phyloP scores from a whole-genome alignment of 1,140 invertebrate genomes.

The Bombyx mandarina region DNA sequence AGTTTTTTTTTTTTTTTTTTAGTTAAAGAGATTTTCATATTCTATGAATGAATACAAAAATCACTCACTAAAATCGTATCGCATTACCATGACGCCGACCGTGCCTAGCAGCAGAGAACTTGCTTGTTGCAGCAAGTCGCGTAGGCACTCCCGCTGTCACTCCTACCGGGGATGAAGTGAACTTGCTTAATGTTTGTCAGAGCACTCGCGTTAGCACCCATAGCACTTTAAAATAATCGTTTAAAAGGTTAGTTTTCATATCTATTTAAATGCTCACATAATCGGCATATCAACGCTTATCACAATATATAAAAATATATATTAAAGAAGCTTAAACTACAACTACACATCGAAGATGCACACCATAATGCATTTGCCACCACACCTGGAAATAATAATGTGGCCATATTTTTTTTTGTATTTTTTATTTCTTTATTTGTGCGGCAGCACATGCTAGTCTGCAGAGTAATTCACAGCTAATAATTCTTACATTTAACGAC shows the following conservation, averaged over 20 bases:
- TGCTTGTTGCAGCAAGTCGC: slow-evolving; percentile 65
- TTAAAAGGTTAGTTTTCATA: slow-evolving; percentile 41
- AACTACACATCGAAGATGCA: slow-evolving; percentile 65
- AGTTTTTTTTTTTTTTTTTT: slow-evolving; percentile 18
- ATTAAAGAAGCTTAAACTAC: slow-evolving; percentile 68
- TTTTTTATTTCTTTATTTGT: slow-evolving; percentile 48
- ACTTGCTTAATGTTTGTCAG: slow-evolving; percentile 1
- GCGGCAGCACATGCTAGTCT: slow-evolving; percentile 63
- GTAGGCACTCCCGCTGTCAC: slow-evolving; percentile 44
- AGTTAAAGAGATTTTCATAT: slow-evolving; percentile 68
- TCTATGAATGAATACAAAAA: slow-evolving; percentile 56
- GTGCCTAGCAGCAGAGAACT: slow-evolving; percentile 59
- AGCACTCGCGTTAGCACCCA: slow-evolving; percentile 37
- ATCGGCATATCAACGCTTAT: slow-evolving; percentile 66
- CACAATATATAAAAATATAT: slow-evolving; percentile 71
- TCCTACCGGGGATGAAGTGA: slow-evolving; percentile 10
- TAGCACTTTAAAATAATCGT: slow-evolving; percentile 29
- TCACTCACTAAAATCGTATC: slow-evolving; percentile 56
- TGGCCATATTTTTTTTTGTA: slow-evolving; percentile 30
- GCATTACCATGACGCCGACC: slow-evolving; percentile 40
- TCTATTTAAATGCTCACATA: slow-evolving; percentile 64
- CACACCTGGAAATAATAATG: slow-evolving; percentile 49
- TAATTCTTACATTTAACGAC: slow-evolving; percentile 46
- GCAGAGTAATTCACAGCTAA: slow-evolving; percentile 49
- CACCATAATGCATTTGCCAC: slow-evolving; percentile 63